Evolutionary conservation across 1,140 invertebrate species (phyloP).

Genomic region (Drosophila littoralis): DNA sequence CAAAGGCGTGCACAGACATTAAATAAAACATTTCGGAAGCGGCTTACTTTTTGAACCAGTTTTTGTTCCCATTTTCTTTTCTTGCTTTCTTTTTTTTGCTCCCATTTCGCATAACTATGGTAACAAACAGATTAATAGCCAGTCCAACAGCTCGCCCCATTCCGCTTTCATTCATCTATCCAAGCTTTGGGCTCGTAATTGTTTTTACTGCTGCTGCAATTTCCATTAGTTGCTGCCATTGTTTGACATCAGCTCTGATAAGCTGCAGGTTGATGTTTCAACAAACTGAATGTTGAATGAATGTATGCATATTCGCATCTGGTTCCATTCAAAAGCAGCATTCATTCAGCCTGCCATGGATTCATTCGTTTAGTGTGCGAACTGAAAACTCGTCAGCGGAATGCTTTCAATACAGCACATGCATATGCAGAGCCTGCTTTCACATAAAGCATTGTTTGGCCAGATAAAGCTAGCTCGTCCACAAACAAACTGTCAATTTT

Average conservation of each 20-base stretch:
- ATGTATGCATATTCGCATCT: conserved; percentile 16
- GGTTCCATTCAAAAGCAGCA: conserved; percentile 11
- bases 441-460: conserved; percentile 20
- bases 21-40: not conserved
- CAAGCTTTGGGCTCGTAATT: conserved; percentile 10
- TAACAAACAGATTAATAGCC: conserved; percentile 39
- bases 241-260: conserved; percentile 36
- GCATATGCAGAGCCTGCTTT: not conserved
- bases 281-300: conserved; percentile 20
- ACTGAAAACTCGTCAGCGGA: conserved; percentile 10
- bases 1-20: not conserved
- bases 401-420: conserved; percentile 9
- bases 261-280: conserved; percentile 34
- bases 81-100: not conserved
- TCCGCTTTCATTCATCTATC: not conserved
- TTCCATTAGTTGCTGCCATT: conserved; percentile 46
- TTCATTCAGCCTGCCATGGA: conserved; percentile 21
- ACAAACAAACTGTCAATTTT: conserved; percentile 7
- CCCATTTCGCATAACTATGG: conserved; percentile 13
- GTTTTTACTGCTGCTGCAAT: conserved; percentile 25
- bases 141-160: not conserved
- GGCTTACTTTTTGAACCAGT: not conserved
- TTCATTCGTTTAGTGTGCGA: conserved; percentile 15
- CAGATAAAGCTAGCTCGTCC: conserved; percentile 3
- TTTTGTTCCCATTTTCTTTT: not conserved